Conservation (phyloP, 2,797 vertebrate genomes). For the Sebastes baramenuke region DNA sequence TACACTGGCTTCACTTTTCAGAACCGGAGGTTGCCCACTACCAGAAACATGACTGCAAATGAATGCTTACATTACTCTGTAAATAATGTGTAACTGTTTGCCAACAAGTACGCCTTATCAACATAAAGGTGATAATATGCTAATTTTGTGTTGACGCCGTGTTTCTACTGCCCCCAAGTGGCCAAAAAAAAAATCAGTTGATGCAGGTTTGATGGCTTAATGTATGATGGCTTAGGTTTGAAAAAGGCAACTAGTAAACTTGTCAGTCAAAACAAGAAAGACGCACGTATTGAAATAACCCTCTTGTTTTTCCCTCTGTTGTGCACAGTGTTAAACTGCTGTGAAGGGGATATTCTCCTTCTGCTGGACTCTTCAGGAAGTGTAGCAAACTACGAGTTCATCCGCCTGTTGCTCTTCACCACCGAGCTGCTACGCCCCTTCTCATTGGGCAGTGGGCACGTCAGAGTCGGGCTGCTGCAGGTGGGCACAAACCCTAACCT, state of each 20-base stretch:
- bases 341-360: conserved; percentile 88
- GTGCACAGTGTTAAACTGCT: conserved; percentile 64
- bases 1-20: no score
- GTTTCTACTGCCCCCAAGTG: neutral
- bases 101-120: neutral
- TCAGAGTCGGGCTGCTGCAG: conserved; percentile 82
- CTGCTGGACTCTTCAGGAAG: conserved; percentile 93
- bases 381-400: conserved; percentile 89
- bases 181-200: neutral
- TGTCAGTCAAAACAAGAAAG: neutral
- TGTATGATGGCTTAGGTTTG: neutral
- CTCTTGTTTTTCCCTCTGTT: conserved; percentile 11
- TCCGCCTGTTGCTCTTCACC: conserved; percentile 83
- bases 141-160: neutral
- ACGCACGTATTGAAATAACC: neutral
- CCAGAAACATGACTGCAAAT: no score
- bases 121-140: neutral
- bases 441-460: conserved; percentile 83
- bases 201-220: neutral
- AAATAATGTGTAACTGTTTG: no score
- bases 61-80: no score
- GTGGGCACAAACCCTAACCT: conserved; percentile 83
- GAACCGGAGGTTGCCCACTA: no score
- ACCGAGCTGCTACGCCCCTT: conserved; percentile 83
- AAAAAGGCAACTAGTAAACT: neutral